Conservation (phyloP, 2,888 invertebrate species). For the Nephrotoma appendiculata region DNA sequence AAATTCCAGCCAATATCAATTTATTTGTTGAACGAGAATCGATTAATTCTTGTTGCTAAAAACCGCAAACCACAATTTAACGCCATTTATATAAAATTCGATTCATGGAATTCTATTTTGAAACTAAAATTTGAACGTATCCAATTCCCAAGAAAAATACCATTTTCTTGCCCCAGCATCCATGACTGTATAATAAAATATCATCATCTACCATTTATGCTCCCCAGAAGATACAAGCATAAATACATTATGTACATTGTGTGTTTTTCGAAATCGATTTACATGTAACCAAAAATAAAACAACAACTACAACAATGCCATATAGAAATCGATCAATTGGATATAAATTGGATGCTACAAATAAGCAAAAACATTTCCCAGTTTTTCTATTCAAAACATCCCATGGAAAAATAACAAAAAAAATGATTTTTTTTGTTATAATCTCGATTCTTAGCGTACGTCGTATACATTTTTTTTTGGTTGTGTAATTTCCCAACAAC, state of each 20-base stretch:
- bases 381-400: neutral
- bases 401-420: neutral
- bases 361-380: neutral
- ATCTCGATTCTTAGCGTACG: neutral
- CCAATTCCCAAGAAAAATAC: neutral
- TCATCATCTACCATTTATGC: neutral
- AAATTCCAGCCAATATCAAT: neutral
- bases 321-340: neutral
- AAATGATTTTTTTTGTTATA: neutral
- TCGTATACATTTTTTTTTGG: neutral
- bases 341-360: neutral
- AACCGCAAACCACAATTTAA: neutral
- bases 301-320: neutral
- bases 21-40: neutral
- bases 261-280: neutral
- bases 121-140: neutral
- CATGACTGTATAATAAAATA: neutral
- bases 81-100: neutral
- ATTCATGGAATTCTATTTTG: neutral
- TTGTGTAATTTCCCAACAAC: neutral
- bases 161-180: neutral
- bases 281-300: neutral
- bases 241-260: neutral
- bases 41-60: neutral
- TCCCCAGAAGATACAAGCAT: neutral